phyloP scores from a whole-genome alignment of 2,113 vertebrate genomes.

The Triplophysa siluroides region DNA sequence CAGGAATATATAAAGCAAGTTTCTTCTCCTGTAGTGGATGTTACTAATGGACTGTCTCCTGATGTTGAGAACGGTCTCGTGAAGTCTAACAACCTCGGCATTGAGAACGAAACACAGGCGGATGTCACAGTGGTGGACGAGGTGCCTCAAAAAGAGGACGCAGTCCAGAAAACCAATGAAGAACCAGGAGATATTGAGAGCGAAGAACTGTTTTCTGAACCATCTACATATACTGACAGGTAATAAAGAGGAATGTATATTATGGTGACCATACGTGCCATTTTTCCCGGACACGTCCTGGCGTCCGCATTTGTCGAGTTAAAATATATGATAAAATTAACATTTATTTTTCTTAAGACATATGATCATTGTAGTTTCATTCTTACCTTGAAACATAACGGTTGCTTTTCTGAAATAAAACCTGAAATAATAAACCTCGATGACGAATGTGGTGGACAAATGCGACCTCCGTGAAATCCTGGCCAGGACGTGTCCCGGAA shows the following conservation, averaged over 20 bases:
- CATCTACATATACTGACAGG: constrained; percentile 24
- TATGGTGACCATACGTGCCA: too few species aligned
- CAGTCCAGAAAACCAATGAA: neutral
- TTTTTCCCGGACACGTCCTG: too few species aligned
- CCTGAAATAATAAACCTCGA: too few species aligned
- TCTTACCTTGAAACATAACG: too few species aligned
- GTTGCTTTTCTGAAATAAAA: too few species aligned
- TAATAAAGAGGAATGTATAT: neutral
- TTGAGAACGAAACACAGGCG: neutral
- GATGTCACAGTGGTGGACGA: constrained; percentile 9
- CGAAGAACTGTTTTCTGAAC: constrained; percentile 11
- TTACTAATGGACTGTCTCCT: constrained; percentile 6
- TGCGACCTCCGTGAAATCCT: too few species aligned
- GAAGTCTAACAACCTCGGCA: neutral
- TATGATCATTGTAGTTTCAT: too few species aligned
- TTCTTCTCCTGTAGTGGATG: constrained; percentile 5
- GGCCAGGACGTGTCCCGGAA: too few species aligned
- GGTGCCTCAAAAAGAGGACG: neutral
- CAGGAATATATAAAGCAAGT: constrained; percentile 33
- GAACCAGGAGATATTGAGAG: constrained; percentile 10
- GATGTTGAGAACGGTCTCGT: constrained; percentile 7
- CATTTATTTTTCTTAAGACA: too few species aligned
- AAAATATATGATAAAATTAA: too few species aligned
- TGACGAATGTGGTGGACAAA: too few species aligned
- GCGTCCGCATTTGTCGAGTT: too few species aligned